Evolutionary conservation across 2,888 invertebrate species (phyloP).

Genomic region (Leucophora obtusa): DNA sequence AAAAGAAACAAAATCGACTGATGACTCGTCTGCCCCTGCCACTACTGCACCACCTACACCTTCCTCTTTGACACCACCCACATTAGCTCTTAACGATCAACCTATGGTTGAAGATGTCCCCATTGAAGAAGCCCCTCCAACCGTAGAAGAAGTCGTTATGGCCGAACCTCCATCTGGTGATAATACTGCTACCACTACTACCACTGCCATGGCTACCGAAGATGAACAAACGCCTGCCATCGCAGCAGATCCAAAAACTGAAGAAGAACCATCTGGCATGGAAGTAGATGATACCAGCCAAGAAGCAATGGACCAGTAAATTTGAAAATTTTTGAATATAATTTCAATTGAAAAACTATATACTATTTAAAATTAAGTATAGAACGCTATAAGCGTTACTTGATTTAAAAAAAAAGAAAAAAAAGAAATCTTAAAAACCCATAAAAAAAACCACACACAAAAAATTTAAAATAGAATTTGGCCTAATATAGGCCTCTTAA

Average conservation of each 20-base stretch:
- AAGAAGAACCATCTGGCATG: conserved; percentile 77
- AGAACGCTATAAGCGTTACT: conserved; percentile 51
- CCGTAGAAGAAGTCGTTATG: conserved; percentile 75
- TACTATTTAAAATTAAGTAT: conserved; percentile 35
- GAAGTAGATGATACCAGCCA: conserved; percentile 78
- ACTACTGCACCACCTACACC: conserved; percentile 47
- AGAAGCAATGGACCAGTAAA: conserved; percentile 78
- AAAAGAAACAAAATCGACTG: conserved; percentile 67
- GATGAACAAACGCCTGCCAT: conserved; percentile 40
- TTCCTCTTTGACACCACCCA: conserved; percentile 64
- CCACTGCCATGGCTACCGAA: conserved; percentile 76
- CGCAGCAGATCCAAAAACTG: conserved; percentile 68
- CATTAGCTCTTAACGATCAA: conserved; percentile 72
- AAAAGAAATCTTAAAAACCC: conserved; percentile 11
- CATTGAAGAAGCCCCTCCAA: conserved; percentile 64
- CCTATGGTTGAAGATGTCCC: conserved; percentile 72
- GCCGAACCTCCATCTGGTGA: conserved; percentile 68
- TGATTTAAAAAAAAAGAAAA: conserved; percentile 38
- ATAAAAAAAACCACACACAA: conserved; percentile 27
- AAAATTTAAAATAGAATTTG: conserved; percentile 25
- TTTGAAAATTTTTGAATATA: conserved; percentile 37
- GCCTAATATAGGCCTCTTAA: conserved; percentile 1
- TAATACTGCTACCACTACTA: conserved; percentile 48
- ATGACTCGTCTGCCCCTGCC: conserved; percentile 65
- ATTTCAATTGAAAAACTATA: conserved; percentile 41